These are phyloP conservation scores for Heliothis virescens DNA, from an alignment of 1,140 invertebrate genomes.

Conservation along the genomic window DNA sequence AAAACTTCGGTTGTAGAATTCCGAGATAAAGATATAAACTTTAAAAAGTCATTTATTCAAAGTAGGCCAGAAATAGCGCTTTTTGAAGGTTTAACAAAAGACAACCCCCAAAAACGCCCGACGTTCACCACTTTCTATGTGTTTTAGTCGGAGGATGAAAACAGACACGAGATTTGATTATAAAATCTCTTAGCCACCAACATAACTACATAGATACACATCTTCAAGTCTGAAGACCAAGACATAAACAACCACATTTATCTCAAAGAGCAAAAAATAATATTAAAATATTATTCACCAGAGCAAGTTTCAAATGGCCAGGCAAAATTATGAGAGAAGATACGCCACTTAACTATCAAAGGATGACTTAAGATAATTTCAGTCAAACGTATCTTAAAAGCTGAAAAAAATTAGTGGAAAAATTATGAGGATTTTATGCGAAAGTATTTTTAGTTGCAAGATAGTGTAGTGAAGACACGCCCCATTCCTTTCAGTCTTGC, in stretches of 20 bases:
- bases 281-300: slow-evolving; percentile 29
- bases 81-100: too few species aligned
- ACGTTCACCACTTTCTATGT: too few species aligned
- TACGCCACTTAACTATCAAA: slow-evolving; percentile 57
- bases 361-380: slow-evolving; percentile 48
- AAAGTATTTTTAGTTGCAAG: neutral
- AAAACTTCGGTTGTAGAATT: too few species aligned
- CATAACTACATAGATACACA: neutral
- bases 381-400: slow-evolving; percentile 21
- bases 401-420: slow-evolving; percentile 1
- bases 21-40: too few species aligned
- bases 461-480: too few species aligned
- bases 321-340: slow-evolving; percentile 37
- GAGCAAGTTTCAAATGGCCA: slow-evolving; percentile 25
- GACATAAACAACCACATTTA: neutral
- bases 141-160: too few species aligned
- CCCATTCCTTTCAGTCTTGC: too few species aligned
- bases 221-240: neutral
- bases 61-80: too few species aligned
- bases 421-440: neutral
- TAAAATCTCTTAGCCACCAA: neutral
- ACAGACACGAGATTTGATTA: too few species aligned
- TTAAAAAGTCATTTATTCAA: too few species aligned
- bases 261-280: neutral
- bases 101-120: too few species aligned